Conservation (phyloP, 2,797 vertebrate genomes). For the Cryptoprocta ferox region DNA sequence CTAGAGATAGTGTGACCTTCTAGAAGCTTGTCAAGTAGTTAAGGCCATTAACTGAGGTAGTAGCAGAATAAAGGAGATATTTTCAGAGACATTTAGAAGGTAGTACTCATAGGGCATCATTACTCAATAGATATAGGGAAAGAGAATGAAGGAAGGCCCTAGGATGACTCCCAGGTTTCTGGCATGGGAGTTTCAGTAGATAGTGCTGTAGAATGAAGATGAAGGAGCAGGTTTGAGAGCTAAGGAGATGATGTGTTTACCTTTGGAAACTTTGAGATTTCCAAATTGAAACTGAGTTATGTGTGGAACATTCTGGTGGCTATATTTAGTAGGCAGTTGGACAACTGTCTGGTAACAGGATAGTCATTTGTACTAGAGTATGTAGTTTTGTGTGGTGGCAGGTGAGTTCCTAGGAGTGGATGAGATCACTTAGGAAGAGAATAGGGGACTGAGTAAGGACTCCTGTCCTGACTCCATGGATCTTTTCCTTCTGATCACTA, state of each 20-base stretch:
- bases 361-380: background rate
- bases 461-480: background rate
- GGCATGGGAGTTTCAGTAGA: background rate
- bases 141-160: background rate
- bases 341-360: background rate
- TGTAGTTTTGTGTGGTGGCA: background rate
- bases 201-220: background rate
- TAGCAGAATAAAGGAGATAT: background rate
- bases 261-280: conserved; percentile 20
- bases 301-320: background rate
- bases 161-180: background rate
- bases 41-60: background rate
- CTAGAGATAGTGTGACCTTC: background rate
- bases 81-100: background rate
- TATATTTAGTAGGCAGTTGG: background rate
- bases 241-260: background rate
- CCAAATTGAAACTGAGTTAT: background rate
- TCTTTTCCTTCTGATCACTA: background rate
- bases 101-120: background rate
- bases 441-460: background rate
- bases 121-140: background rate
- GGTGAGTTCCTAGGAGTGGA: background rate
- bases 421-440: background rate
- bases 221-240: background rate
- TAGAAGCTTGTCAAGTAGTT: background rate